These are phyloP conservation scores for Griposia aprilina DNA, from an alignment of 2,888 invertebrate genomes.

Conservation along the genomic window DNA sequence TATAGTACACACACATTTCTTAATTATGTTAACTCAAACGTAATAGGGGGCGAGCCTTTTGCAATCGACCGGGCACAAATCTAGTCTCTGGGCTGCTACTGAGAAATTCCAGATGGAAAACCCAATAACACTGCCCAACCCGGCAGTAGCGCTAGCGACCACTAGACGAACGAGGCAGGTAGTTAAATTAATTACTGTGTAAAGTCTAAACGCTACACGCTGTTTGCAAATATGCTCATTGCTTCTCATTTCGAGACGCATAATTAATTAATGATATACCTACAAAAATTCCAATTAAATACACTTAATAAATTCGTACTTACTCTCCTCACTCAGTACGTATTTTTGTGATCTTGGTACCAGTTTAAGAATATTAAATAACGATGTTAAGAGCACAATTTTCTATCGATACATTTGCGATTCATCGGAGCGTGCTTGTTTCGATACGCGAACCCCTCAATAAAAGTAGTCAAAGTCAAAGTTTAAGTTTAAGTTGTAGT, in stretches of 20 bases:
- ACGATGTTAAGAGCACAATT: slow-evolving; percentile 11
- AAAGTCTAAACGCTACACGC: not conserved
- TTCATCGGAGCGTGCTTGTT: slow-evolving; percentile 5
- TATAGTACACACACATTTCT: too few relatives aligned
- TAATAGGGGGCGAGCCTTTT: too few relatives aligned
- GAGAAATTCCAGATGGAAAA: not conserved
- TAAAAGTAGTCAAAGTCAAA: too few relatives aligned
- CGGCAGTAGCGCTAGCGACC: not conserved
- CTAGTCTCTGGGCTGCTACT: not conserved
- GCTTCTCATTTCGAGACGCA: not conserved
- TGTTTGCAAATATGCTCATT: not conserved
- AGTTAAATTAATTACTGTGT: not conserved
- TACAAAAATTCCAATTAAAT: slow-evolving; percentile 1
- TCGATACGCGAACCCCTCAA: not conserved
- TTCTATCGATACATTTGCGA: slow-evolving; percentile 31
- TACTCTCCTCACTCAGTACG: too few relatives aligned
- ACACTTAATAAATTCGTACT: not conserved
- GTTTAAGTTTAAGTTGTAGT: not conserved
- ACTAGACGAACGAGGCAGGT: not conserved
- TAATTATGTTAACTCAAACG: too few relatives aligned
- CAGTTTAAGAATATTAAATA: slow-evolving; percentile 8
- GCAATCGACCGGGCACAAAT: not conserved
- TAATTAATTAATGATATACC: too few relatives aligned
- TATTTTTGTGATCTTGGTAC: not conserved
- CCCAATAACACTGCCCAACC: not conserved